phyloP scores from a whole-genome alignment of 2,797 vertebrate species.

The Malacoraja senta region DNA sequence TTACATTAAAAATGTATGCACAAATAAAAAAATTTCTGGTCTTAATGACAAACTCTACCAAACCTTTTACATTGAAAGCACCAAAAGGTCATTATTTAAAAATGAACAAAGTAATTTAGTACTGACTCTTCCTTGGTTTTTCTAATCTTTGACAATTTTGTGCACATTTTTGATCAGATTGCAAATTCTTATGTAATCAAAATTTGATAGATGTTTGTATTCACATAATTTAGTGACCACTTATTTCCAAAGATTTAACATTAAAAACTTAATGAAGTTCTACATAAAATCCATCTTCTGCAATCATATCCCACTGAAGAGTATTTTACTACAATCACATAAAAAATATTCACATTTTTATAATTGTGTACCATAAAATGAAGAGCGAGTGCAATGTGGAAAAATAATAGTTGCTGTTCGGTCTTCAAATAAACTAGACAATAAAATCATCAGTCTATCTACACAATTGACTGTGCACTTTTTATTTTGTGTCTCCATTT shows the following conservation, averaged over 20 bases:
- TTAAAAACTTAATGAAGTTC: neutral
- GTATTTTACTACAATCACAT: neutral
- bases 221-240: neutral
- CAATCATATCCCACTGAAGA: neutral
- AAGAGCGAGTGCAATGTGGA: neutral
- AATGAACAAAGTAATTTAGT: neutral
- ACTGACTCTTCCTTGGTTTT: neutral
- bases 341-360: neutral
- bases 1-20: neutral
- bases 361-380: neutral
- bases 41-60: neutral
- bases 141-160: neutral
- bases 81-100: neutral
- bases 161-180: neutral
- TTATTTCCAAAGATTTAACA: neutral
- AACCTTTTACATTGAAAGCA: neutral
- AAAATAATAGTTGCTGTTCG: neutral
- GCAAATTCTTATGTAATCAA: neutral
- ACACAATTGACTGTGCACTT: neutral
- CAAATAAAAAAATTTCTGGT: neutral
- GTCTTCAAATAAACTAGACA: neutral
- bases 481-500: neutral
- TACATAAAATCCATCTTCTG: neutral
- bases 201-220: neutral
- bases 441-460: neutral